Percentiles rank a stretch among this genome's conserved stretches.
These are phyloP conservation scores for Isurus oxyrinchus DNA, from an alignment of 2,113 vertebrate species.

Conservation along the genomic window DNA sequence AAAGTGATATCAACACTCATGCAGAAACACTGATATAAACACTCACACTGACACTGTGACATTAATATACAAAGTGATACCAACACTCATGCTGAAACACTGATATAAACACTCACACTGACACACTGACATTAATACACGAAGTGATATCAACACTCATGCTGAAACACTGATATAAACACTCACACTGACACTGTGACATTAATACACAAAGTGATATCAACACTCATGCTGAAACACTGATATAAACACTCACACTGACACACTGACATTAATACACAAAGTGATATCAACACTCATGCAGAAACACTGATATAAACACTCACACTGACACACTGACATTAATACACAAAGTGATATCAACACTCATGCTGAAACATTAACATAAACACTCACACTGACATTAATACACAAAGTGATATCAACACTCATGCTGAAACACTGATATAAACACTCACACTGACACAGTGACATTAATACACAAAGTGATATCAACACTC, in stretches of 20 bases:
- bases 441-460: neutral
- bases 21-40: too few species aligned
- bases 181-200: neutral
- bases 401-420: too few species aligned
- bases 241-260: neutral
- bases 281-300: too few species aligned
- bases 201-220: neutral
- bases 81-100: neutral
- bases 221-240: neutral
- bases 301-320: too few species aligned
- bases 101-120: neutral
- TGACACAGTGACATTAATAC: neutral
- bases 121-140: too few species aligned
- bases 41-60: neutral
- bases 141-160: too few species aligned
- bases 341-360: neutral
- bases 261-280: too few species aligned
- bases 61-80: neutral
- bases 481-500: too few species aligned
- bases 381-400: neutral
- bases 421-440: too few species aligned
- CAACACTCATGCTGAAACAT: neutral
- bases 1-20: too few species aligned
- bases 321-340: neutral
- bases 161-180: too few species aligned